These are phyloP conservation scores for Apis mellifera DNA, from an alignment of 1,140 invertebrate species.

Conservation along the genomic window DNA sequence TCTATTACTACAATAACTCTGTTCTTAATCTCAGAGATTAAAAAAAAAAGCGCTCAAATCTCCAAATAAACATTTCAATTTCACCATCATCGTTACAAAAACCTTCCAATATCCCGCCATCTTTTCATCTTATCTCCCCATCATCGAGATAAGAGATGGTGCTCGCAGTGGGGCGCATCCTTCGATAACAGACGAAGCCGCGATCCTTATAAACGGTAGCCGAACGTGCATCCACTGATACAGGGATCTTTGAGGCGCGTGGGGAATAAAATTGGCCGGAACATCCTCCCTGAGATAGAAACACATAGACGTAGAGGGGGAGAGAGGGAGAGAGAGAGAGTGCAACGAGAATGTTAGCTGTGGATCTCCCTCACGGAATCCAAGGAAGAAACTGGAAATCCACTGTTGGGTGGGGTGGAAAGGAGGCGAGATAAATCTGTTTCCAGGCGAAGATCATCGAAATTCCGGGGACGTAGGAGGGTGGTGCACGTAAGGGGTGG, in stretches of 20 bases:
- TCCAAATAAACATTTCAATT: too few species aligned
- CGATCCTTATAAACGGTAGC: background rate
- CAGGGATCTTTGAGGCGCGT: background rate
- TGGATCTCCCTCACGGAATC: constrained; percentile 17
- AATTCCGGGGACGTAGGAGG: constrained; percentile 56
- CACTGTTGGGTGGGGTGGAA: constrained; percentile 25
- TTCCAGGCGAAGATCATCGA: constrained; percentile 61
- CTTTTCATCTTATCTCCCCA: too few species aligned
- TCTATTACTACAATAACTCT: too few species aligned
- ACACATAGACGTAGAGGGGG: background rate
- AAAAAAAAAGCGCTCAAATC: too few species aligned
- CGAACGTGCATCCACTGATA: background rate
- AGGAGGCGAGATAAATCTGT: constrained; percentile 60
- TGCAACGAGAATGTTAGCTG: background rate
- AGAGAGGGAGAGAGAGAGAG: too few species aligned
- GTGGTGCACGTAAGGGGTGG: background rate
- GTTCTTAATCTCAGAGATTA: too few species aligned
- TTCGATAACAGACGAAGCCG: background rate
- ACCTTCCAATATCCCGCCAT: too few species aligned
- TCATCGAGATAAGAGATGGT: background rate
- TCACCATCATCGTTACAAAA: too few species aligned
- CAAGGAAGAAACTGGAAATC: constrained; percentile 25
- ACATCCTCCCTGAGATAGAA: constrained; percentile 20
- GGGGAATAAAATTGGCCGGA: constrained; percentile 30
- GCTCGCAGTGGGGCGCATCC: background rate